Base-by-base conservation (phyloP, 1,140 invertebrate genomes). In the Tetramorium alpestre region DNA sequence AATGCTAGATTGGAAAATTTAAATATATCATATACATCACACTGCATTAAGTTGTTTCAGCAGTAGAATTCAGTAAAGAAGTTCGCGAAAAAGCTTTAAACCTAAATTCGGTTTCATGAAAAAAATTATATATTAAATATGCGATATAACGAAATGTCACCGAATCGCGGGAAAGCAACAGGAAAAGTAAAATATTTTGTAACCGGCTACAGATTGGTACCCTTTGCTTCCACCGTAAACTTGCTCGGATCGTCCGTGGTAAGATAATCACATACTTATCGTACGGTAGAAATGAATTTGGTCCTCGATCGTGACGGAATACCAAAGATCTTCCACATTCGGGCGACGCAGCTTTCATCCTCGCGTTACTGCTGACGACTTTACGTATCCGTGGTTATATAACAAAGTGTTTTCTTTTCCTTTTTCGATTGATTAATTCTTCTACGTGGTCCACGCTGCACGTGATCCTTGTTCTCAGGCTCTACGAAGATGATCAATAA, bases 291-390 rank as follows among this genome's bases (percentile, higher is more conserved):
- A 84, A 60, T 22, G 22, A 84, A 75, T 84, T 73, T 84, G 80
- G 54, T 84, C 80, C 80, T 84, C 80, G 22, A 84, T 84, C 69
- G 69, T 84, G 80, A 73, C 28, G 11, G 28, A 84, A 84, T 84
- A 49, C 8, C 54, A 73, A 73, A 73, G 58, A 25, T 72, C 38
- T 72, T 6, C 5, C 44, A 28, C 65, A 41, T 82, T 56, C 25
- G 41, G 54, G 70, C 49, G 67, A 84, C 56, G 41, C 44, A 84
- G 28, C 69, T 75, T 62, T 44, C 38, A 28, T 44, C 51, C 44
- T 56, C 69, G 67, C 38, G 60, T 47, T 11, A 25, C 13, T 25
- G 13, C 28, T 58, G 38, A 16, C 22, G 47, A 5, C 11, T 82
- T 73, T 73, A 82, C 25, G 18, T 82, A 82, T 82, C 38, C 47